These are phyloP conservation scores for Dolichomitus sp. DNA, from an alignment of 2,888 invertebrate genomes.

Conservation along the genomic window DNA sequence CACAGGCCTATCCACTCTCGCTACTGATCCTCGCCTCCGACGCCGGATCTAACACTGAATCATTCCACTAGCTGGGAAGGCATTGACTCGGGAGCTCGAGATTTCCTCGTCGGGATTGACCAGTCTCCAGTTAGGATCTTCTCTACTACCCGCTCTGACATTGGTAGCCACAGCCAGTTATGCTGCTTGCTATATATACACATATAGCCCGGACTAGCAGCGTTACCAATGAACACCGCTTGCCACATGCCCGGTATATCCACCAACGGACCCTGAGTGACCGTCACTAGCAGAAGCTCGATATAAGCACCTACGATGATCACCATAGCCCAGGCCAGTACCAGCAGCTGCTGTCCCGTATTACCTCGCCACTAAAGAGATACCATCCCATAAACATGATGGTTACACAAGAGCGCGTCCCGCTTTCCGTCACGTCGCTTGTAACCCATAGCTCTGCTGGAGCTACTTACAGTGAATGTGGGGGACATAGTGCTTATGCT, in stretches of 20 bases:
- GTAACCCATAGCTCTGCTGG: slow-evolving; percentile 4
- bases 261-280: slow-evolving; percentile 19
- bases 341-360: slow-evolving; percentile 50
- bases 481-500: background rate
- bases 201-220: background rate
- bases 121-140: background rate
- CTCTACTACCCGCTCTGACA: background rate
- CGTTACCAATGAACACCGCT: background rate
- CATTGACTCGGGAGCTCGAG: background rate
- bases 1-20: slow-evolving; percentile 4
- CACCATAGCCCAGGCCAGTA: slow-evolving; percentile 15
- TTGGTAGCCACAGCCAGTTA: background rate
- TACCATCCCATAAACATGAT: slow-evolving; percentile 37
- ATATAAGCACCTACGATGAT: background rate
- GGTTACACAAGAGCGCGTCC: slow-evolving; percentile 5
- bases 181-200: background rate
- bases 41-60: slow-evolving; percentile 7
- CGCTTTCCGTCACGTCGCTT: background rate
- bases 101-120: slow-evolving; percentile 1
- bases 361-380: slow-evolving; percentile 27
- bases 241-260: background rate
- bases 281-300: slow-evolving; percentile 8
- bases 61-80: slow-evolving; percentile 20
- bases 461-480: background rate
- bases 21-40: slow-evolving; percentile 1